Percentiles rank a stretch among this genome's conserved stretches.
These are phyloP conservation scores for Helicolenus hilgendorfi DNA, from an alignment of 2,797 vertebrate species.

Conservation along the genomic window DNA sequence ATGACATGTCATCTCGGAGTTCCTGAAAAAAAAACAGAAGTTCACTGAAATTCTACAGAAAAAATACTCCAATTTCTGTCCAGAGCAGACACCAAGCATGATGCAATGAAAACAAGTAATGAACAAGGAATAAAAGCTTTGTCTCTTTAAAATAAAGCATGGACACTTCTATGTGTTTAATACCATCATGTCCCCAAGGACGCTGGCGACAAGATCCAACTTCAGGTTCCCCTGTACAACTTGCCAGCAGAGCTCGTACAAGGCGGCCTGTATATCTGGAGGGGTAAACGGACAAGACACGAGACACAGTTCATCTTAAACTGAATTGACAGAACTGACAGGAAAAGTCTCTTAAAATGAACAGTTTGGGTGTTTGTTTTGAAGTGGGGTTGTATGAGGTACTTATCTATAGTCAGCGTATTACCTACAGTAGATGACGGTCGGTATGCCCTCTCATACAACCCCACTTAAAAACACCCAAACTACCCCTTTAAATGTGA, in stretches of 20 bases:
- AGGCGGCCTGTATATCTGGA: constrained; percentile 95
- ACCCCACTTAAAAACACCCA: too few species aligned
- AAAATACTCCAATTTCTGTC: not conserved
- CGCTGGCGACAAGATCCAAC: constrained; percentile 94
- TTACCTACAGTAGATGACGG: too few species aligned
- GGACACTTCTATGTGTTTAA: not conserved
- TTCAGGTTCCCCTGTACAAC: constrained; percentile 97
- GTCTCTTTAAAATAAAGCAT: not conserved
- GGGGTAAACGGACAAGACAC: constrained; percentile 26
- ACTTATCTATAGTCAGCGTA: too few species aligned
- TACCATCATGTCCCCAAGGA: constrained; percentile 97
- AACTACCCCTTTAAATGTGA: not conserved
- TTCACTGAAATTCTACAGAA: not conserved
- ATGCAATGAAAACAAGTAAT: not conserved
- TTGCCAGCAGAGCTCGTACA: constrained; percentile 97
- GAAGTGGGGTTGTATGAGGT: too few species aligned
- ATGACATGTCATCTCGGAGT: constrained; percentile 96
- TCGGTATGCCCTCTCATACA: too few species aligned
- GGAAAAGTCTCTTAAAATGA: not conserved
- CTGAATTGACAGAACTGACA: not conserved
- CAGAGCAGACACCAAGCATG: not conserved
- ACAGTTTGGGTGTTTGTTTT: too few species aligned
- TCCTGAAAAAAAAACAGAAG: constrained; percentile 88
- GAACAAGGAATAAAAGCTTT: not conserved
- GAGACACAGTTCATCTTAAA: not conserved